Evolutionary conservation across 2,113 vertebrate species (phyloP), one percentile per base, ranked within the genome.

Genomic region (Poicephalus gulielmi): DNA sequence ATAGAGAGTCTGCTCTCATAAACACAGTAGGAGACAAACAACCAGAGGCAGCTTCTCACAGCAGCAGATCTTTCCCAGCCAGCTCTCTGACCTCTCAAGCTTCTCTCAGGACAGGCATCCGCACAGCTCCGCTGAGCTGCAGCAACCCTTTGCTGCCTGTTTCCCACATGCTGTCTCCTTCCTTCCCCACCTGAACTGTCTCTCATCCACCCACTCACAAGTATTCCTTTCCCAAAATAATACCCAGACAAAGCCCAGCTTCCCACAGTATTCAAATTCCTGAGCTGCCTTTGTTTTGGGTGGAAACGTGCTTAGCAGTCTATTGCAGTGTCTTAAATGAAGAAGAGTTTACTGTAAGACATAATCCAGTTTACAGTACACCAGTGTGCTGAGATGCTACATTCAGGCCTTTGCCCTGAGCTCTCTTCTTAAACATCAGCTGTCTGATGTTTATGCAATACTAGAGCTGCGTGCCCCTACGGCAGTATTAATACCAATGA

Each of bases 241-340:
- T 84, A 91, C n/a, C 20, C 80, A 94, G 83, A 94, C 55, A 94
- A 95, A 95, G 86, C 46, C 64, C 12, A 1, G 46, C 73, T 94
- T 95, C 86, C 83, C 86, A 94, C 86, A 91, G 8, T 68, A 90
- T 67, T 92, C 43, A 67, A 19, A 97, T 94, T 94, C 86, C 64
- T 84, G 17, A 82, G 60, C 73, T 84, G 86, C 76, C 46, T 96
- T 95, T 94, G 59, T 78, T 93, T 92, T 43, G 80, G 60, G 39
- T 81, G 73, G 55, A 91, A 97, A 75, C 53, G 10, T 83, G 76
- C 75, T 95, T 74, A 77, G 50, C 53, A 46, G 59, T 49, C 73
- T 63, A 46, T 18, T 81, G 83, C 25, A 55, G 60, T 67, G 43
- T 64, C 55, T 81, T 75, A 67, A 86, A 59, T 33, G 39, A 90